phyloP scores from a whole-genome alignment of 1,140 invertebrate species.

The Pogonognathellus flavescens region DNA sequence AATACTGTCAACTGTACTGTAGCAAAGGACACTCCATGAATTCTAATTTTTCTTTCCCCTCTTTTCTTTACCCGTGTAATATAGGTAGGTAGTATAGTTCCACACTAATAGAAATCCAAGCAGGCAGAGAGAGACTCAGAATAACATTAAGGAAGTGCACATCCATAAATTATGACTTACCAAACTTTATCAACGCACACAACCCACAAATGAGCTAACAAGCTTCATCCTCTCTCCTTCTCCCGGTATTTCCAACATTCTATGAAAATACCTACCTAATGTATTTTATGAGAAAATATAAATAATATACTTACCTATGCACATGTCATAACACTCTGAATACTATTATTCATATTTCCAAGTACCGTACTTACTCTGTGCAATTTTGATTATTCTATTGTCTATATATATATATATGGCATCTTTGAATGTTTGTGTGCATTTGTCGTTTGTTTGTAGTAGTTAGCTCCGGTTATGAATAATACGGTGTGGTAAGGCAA shows the following conservation, averaged over 20 bases:
- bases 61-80: too few species aligned
- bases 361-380: neutral
- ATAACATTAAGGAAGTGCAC: constrained; percentile 15
- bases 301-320: neutral
- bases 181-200: neutral
- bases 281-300: too few species aligned
- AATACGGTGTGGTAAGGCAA: neutral
- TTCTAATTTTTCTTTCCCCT: too few species aligned
- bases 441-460: constrained; percentile 30
- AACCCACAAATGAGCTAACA: neutral
- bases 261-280: too few species aligned
- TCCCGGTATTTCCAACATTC: too few species aligned
- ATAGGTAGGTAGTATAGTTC: too few species aligned
- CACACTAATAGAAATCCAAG: neutral
- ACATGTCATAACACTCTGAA: neutral
- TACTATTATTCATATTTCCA: neutral
- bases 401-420: too few species aligned
- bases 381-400: too few species aligned
- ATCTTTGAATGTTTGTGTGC: neutral
- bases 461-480: neutral
- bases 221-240: too few species aligned
- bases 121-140: neutral
- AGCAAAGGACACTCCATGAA: too few species aligned
- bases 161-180: constrained; percentile 18
- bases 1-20: too few species aligned